Base-by-base conservation (phyloP, 2,888 invertebrate species). In the Polydrusus tereticollis region DNA sequence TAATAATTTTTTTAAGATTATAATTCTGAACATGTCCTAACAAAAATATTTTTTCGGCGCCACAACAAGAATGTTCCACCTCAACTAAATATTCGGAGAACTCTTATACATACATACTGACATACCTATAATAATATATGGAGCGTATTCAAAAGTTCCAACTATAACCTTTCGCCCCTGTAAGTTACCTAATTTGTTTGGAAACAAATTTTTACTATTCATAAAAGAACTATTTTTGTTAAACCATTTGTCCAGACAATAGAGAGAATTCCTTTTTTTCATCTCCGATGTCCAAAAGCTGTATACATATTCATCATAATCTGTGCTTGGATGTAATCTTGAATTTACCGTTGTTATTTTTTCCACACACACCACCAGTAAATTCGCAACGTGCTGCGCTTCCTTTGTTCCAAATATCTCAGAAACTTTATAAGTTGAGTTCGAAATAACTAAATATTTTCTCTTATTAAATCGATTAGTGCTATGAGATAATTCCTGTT, bases 101-200 rank as follows among this genome's bases (percentile, higher is more conserved):
- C 7, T 29, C 7, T 29, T 7, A 29, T 5, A 29, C 7, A 4
- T 4, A 29, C 29, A 23, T 8, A 14, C 8, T 12, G 29, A 55
- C 74, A 76, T 79, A 83, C 84, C 83, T 36, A 82, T 75, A 63
- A 90, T 83, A n/a, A 85, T 85, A 78, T 90, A 91, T 0, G 91
- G 91, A 77, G 88, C 87, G 78, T 90, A 91, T 26, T 86, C 87
- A 79, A 91, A 89, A 69, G 87, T 87, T 6, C 89, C 88, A 23
- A 89, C 85, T 80, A 83, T 87, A 3, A 90, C 76, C 0, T 77
- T 79, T 82, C 82, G 79, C 26, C 83, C 82, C 64, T 79, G 65
- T 65, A 82, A 88, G 86, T 50, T 87, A 77, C 65, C 76, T 73
- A 80, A 86, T 59, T 80, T 81, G 72, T 79, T 60, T 8, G 75